Evolutionary conservation across 2,113 vertebrate genomes (phyloP).

Genomic region (Phrynocephalus versicolor): DNA sequence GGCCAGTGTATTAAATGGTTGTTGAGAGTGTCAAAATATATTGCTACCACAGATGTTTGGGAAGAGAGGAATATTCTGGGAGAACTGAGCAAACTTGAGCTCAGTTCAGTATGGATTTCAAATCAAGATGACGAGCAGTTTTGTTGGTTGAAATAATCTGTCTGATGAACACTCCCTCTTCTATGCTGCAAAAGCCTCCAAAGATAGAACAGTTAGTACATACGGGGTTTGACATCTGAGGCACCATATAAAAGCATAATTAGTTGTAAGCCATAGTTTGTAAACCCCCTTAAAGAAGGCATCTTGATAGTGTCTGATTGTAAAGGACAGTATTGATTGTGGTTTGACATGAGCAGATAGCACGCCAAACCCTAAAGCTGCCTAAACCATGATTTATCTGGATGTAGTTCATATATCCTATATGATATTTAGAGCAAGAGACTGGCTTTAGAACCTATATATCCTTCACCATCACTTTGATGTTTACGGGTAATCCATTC

Average conservation of each 20-base stretch:
- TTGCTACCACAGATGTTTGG: background rate
- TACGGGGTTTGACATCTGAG: background rate
- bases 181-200: background rate
- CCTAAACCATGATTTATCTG: background rate
- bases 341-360: background rate
- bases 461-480: background rate
- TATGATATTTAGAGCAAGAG: background rate
- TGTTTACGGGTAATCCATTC: background rate
- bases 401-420: background rate
- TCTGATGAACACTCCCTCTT: background rate
- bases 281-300: background rate
- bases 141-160: background rate
- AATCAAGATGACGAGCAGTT: too few relatives aligned
- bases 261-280: background rate
- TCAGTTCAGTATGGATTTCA: background rate
- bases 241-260: background rate
- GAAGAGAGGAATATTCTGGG: background rate
- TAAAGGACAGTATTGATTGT: background rate
- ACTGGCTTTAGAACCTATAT: background rate
- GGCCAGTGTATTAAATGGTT: background rate
- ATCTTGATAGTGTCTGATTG: background rate
- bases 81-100: too few relatives aligned
- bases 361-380: background rate
- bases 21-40: background rate
- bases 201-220: background rate